Evolutionary conservation across 2,888 invertebrate genomes (phyloP).

Genomic region (Chydorus sphaericus): DNA sequence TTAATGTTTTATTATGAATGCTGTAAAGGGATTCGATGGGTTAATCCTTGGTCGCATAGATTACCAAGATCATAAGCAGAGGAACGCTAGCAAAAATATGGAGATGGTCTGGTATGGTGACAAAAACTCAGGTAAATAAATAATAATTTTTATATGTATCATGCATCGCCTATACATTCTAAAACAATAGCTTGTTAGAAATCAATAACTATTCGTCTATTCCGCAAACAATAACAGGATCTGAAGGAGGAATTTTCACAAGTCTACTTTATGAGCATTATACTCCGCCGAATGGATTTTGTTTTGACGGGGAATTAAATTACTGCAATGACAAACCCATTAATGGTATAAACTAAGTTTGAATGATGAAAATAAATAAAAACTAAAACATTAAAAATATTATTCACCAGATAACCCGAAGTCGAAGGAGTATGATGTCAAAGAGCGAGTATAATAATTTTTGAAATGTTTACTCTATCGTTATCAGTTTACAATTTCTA

Average conservation of each 20-base stretch:
- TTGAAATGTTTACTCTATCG: too few relatives aligned
- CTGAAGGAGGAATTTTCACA: slow-evolving; percentile 32
- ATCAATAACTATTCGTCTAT: too few relatives aligned
- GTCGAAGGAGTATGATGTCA: slow-evolving; percentile 16
- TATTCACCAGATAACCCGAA: slow-evolving; percentile 14
- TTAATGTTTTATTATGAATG: slow-evolving; percentile 18
- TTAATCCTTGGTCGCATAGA: slow-evolving; percentile 34
- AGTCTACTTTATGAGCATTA: slow-evolving; percentile 33
- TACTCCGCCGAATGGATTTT: slow-evolving; percentile 35
- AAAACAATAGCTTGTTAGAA: too few relatives aligned
- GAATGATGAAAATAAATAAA: too few relatives aligned
- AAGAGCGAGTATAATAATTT: slow-evolving; percentile 9
- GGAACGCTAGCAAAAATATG: slow-evolving; percentile 18
- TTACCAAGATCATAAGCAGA: slow-evolving; percentile 26
- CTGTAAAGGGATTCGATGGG: slow-evolving; percentile 35
- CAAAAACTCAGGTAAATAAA: too few relatives aligned
- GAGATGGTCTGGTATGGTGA: slow-evolving; percentile 30
- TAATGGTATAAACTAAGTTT: too few relatives aligned
- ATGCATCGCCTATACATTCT: too few relatives aligned
- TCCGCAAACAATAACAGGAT: too few relatives aligned
- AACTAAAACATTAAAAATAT: too few relatives aligned
- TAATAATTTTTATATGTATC: too few relatives aligned
- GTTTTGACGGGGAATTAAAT: slow-evolving; percentile 36
- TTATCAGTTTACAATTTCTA: too few relatives aligned
- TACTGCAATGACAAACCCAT: slow-evolving; percentile 26